Conservation (phyloP, 37 sponge, comb jelly and placozoan genomes). For the Cliona cf. orientalis region DNA sequence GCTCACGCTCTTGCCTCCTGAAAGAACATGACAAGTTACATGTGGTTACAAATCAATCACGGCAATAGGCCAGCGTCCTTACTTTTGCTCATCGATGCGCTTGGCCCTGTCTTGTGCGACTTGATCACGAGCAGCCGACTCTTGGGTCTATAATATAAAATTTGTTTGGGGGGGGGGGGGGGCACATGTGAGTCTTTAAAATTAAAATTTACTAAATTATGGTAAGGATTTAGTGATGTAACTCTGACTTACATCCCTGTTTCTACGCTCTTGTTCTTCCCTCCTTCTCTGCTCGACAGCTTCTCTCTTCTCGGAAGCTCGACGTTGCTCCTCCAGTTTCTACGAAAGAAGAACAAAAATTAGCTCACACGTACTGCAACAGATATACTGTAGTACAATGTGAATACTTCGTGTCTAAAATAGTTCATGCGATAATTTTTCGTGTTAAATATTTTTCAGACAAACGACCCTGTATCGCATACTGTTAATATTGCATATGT, state of each 20-base stretch:
- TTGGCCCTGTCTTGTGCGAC: slow-evolving; percentile 40
- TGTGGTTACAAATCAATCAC: background rate
- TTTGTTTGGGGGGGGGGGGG: background rate
- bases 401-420: no score
- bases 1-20: slow-evolving; percentile 32
- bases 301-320: slow-evolving; percentile 32
- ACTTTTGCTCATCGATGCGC: slow-evolving; percentile 75
- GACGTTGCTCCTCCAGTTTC: slow-evolving; percentile 43
- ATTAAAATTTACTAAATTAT: no score
- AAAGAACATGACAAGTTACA: background rate
- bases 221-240: no score
- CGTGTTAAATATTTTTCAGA: no score
- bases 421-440: no score
- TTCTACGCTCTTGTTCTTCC: slow-evolving; percentile 56
- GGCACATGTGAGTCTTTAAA: no score
- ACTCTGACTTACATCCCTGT: slow-evolving; percentile 50
- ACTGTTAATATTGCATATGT: no score
- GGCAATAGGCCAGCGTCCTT: background rate
- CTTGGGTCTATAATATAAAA: slow-evolving; percentile 10
- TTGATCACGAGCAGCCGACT: slow-evolving; percentile 40
- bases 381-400: background rate
- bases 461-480: no score
- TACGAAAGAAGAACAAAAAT: background rate
- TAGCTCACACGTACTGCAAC: slow-evolving; percentile 15
- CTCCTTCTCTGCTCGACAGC: slow-evolving; percentile 25